Base-by-base conservation (phyloP, 64 coral and sea anemone genomes). In the Porites lutea region DNA sequence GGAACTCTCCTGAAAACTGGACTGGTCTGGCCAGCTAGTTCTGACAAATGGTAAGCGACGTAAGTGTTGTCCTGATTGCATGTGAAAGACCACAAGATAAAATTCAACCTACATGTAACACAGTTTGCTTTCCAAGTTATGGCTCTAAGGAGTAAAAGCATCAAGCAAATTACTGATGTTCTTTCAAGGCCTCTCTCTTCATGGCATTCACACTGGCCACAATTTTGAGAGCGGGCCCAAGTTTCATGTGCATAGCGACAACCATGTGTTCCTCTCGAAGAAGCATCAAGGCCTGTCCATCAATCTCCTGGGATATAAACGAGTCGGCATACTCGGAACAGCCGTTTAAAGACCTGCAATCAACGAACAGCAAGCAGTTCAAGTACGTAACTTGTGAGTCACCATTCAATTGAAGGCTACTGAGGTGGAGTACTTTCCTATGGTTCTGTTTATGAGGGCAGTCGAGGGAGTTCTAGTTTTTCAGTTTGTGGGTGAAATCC, bases 221-320 rank as follows among this genome's bases (percentile, higher is more conserved):
- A 18, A 98, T 85, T 93, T 98, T 98, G 21, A 98, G 93, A 8
- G 97, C 97, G 48, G 97, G 97, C 19, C 97, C 97, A 16, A 98
- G 88, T 68, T 98, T 98, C 97, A 98, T 98, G 27, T 98, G 92
- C 88, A 98, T 75, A 1, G 94, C 94, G 47, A 98, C 97, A 0
- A 98, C 97, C 91, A 98, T 93, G 77, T 98, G 97, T 75, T 98
- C 97, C 18, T 98, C 97, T n/a, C 87, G 86, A 8, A 98, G 69
- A 13, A 98, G 70, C 97, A 98, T 98, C 69, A 98, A 60, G 5
- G 97, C 97, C 82, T 98, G 94, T 13, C 97, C 97, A 86, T 98
- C 97, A 76, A 98, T 98, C 76, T 98, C 97, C 76, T 98, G 93
- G 11, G 90, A 85, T 50, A 95, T 82, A 78, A 98, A 98, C 2